Evolutionary conservation across 2,888 invertebrate genomes (phyloP).

Genomic region (Drosophila macrospina): DNA sequence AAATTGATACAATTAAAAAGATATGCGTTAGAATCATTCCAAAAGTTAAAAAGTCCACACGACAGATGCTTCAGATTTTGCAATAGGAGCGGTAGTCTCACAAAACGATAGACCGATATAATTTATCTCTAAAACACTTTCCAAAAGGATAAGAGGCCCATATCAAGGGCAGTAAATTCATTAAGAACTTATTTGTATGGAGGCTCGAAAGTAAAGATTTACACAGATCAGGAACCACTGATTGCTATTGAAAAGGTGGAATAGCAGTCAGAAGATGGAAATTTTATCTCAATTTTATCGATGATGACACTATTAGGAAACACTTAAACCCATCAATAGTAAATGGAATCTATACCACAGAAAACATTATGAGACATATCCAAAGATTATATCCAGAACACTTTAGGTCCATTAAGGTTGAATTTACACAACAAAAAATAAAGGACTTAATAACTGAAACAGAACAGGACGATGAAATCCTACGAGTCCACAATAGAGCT

Average conservation of each 20-base stretch:
- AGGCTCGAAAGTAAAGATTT: constrained; percentile 48
- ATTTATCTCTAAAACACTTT: constrained; percentile 10
- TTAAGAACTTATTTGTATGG: constrained; percentile 81
- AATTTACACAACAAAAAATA: background rate
- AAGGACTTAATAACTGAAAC: background rate
- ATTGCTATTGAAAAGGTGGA: constrained; percentile 15
- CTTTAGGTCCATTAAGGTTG: background rate
- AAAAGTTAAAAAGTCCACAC: constrained; percentile 13
- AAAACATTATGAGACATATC: background rate
- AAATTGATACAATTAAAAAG: no score
- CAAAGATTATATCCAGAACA: background rate
- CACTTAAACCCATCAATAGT: background rate
- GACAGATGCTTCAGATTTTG: constrained; percentile 20
- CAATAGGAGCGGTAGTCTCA: constrained; percentile 19
- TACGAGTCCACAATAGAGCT: background rate
- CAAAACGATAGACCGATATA: background rate
- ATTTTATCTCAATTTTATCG: background rate
- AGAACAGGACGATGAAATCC: background rate
- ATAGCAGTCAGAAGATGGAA: constrained; percentile 9
- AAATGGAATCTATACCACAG: background rate
- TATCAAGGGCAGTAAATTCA: no score
- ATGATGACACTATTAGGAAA: background rate
- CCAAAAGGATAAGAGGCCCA: constrained; percentile 19
- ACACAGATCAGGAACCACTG: constrained; percentile 40
- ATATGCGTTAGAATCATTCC: constrained; percentile 4